Percentiles rank a stretch among this genome's conserved stretches.
Conservation (phyloP, 2,113 vertebrate species). For the Pipra filicauda region DNA sequence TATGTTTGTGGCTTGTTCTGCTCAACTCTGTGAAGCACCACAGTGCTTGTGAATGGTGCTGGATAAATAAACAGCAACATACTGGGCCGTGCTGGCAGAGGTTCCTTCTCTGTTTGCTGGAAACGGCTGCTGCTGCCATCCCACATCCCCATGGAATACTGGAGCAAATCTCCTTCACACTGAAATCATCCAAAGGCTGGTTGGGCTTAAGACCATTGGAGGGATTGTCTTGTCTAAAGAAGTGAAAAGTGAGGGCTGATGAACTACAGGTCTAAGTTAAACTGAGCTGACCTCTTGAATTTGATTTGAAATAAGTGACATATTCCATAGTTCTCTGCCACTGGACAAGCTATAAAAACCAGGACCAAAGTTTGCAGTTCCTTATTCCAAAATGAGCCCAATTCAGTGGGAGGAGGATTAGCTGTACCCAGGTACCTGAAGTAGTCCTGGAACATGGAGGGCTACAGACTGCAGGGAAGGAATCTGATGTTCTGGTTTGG, state of each 20-base stretch:
- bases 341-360: not conserved
- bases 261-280: not conserved
- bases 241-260: not conserved
- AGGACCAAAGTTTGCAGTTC: not conserved
- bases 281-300: not conserved
- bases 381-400: not conserved
- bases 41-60: not conserved
- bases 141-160: not conserved
- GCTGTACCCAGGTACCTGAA: not conserved
- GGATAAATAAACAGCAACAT: not conserved
- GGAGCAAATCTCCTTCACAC: not conserved
- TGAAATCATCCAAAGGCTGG: not conserved
- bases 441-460: not conserved
- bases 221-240: not conserved
- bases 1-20: slow-evolving; percentile 5
- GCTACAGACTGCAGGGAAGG: not conserved
- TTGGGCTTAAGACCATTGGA: not conserved
- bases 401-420: not conserved
- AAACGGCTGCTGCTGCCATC: not conserved
- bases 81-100: not conserved
- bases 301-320: not conserved
- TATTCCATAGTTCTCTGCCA: not conserved
- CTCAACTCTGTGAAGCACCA: not conserved
- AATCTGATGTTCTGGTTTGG: not conserved
- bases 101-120: not conserved